Conservation (phyloP, 2,888 invertebrate species). For the Himalopsyche japonica region DNA sequence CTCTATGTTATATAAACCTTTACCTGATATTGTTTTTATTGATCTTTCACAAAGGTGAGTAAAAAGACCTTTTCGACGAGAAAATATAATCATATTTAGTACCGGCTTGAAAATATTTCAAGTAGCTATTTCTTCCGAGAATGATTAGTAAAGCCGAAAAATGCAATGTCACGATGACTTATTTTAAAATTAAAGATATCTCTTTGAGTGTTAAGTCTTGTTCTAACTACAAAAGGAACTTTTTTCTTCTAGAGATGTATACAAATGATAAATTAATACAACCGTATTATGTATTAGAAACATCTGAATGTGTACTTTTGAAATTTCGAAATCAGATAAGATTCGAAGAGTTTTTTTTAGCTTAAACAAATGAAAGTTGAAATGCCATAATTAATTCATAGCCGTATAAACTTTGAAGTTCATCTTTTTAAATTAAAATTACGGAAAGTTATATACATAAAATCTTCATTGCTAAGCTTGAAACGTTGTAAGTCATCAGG, state of each 20-base stretch:
- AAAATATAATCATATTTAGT: background rate
- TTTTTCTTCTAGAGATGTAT: background rate
- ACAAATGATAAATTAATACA: background rate
- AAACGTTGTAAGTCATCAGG: no score
- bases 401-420: no score
- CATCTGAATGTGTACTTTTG: background rate
- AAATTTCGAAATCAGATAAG: background rate
- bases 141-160: background rate
- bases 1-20: background rate
- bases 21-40: background rate
- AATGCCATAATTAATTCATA: background rate
- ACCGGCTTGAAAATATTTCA: background rate
- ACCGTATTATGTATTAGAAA: background rate
- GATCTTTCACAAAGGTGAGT: background rate
- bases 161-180: background rate
- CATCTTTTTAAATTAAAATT: no score
- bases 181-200: background rate
- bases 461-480: no score
- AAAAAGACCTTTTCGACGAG: background rate
- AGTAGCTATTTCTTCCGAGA: background rate
- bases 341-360: background rate
- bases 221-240: background rate
- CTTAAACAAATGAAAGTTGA: background rate
- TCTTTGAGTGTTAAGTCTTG: background rate
- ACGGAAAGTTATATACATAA: no score